A percentile compares a stretch with the other conserved stretches of the same genome.
These are phyloP conservation scores for Cyanistes caeruleus DNA, from an alignment of 2,113 vertebrate genomes.

Conservation along the genomic window DNA sequence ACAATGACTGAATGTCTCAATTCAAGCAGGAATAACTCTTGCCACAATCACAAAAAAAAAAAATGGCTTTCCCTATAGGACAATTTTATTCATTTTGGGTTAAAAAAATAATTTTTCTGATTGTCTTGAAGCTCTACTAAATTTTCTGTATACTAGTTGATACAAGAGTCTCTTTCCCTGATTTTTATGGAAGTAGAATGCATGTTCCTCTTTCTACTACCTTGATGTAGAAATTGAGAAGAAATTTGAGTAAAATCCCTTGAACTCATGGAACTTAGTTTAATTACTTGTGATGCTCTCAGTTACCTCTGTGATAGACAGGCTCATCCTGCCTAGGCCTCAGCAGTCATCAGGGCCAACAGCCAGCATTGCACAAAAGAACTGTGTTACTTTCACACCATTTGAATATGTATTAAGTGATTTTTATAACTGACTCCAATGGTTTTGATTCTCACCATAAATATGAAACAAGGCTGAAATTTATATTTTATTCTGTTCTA, in stretches of 20 bases:
- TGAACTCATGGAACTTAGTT: background rate
- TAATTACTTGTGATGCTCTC: background rate
- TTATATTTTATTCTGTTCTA: background rate
- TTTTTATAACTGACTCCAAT: background rate
- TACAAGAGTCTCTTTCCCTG: background rate
- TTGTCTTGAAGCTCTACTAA: background rate
- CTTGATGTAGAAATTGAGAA: background rate
- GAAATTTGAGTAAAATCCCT: background rate
- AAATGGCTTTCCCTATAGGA: background rate
- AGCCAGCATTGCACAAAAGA: background rate
- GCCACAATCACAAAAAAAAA: background rate
- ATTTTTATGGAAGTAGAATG: background rate
- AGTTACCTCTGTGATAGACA: background rate
- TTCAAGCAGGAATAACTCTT: background rate
- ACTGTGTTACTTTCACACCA: background rate
- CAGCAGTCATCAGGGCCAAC: rapidly evolving
- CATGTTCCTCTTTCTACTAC: background rate
- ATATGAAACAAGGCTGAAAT: background rate
- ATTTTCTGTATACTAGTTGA: background rate
- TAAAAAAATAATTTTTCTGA: background rate
- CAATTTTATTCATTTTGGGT: background rate
- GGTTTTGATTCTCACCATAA: background rate
- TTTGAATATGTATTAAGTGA: background rate
- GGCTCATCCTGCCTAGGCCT: background rate
- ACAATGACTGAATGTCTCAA: background rate